These are phyloP conservation scores for Craterocephalus amniculus DNA, from an alignment of 2,797 vertebrate genomes.

Conservation along the genomic window DNA sequence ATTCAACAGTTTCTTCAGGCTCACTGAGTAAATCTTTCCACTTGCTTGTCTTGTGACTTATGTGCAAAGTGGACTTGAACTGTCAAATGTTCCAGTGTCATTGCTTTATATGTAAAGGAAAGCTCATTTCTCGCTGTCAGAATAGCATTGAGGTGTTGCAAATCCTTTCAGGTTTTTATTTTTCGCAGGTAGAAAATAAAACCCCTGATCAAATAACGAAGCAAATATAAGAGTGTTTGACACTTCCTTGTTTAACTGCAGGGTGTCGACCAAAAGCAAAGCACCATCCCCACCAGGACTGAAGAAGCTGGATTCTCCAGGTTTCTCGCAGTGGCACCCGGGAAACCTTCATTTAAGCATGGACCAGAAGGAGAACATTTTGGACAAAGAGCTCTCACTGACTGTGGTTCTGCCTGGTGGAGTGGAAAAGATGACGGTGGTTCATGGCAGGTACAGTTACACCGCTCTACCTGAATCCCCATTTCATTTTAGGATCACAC, in stretches of 20 bases:
- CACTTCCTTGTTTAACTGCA: constrained; percentile 70
- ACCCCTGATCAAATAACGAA: neutral
- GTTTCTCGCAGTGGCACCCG: constrained; percentile 79
- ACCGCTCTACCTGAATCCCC: neutral
- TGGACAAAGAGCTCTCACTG: constrained; percentile 90
- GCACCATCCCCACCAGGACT: constrained; percentile 90
- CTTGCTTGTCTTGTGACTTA: constrained; percentile 80
- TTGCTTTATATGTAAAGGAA: constrained; percentile 59
- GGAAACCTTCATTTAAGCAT: constrained; percentile 79
- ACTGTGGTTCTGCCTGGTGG: constrained; percentile 92
- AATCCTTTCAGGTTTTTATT: neutral
- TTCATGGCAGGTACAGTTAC: constrained; percentile 89
- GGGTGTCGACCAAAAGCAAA: constrained; percentile 92
- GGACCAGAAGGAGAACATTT: constrained; percentile 91
- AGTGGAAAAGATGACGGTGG: constrained; percentile 85
- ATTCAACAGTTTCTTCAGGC: constrained; percentile 43
- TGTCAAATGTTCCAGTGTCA: constrained; percentile 59
- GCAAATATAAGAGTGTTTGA: constrained; percentile 24
- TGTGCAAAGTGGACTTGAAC: constrained; percentile 73
- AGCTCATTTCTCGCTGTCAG: constrained; percentile 19
- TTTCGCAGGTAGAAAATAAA: neutral
- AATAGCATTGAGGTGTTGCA: constrained; percentile 42
- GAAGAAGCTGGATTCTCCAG: constrained; percentile 75
- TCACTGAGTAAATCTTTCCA: constrained; percentile 70
- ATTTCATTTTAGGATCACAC: neutral